These are phyloP conservation scores for Pedetes capensis DNA, from an alignment of 2,113 vertebrate species.

Conservation along the genomic window DNA sequence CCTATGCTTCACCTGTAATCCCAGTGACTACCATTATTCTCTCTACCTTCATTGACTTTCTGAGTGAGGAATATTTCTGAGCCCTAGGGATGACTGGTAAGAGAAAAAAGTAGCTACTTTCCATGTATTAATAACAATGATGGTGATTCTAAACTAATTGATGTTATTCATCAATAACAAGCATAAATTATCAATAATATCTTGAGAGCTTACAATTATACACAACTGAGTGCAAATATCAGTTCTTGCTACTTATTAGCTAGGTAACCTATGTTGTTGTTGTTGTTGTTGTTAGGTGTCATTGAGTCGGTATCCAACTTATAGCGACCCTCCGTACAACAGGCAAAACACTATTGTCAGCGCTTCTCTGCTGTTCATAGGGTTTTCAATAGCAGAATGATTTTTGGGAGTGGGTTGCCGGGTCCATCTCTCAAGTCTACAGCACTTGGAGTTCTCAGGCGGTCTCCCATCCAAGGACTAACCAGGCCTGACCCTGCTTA, in stretches of 20 bases:
- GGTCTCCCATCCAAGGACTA: too few relatives aligned
- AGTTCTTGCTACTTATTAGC: background rate
- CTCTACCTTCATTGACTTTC: background rate
- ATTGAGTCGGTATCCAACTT: too few relatives aligned
- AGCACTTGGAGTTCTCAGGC: too few relatives aligned
- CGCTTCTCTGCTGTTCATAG: too few relatives aligned
- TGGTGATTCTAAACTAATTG: background rate
- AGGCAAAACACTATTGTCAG: too few relatives aligned
- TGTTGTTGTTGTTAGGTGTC: too few relatives aligned
- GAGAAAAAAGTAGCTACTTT: background rate
- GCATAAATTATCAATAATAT: background rate
- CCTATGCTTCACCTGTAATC: background rate
- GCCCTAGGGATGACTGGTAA: background rate
- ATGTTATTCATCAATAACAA: background rate
- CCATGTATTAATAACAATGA: background rate
- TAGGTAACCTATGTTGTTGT: background rate
- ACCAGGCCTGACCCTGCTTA: too few relatives aligned
- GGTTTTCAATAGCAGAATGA: too few relatives aligned
- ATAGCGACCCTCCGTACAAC: too few relatives aligned
- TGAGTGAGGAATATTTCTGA: constrained; percentile 25
- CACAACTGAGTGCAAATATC: background rate
- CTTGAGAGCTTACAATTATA: background rate
- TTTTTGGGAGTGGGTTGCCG: too few relatives aligned
- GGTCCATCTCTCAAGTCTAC: too few relatives aligned
- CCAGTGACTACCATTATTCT: background rate